phyloP scores from a whole-genome alignment of 1,140 invertebrate genomes.

The Monomorium pharaonis region DNA sequence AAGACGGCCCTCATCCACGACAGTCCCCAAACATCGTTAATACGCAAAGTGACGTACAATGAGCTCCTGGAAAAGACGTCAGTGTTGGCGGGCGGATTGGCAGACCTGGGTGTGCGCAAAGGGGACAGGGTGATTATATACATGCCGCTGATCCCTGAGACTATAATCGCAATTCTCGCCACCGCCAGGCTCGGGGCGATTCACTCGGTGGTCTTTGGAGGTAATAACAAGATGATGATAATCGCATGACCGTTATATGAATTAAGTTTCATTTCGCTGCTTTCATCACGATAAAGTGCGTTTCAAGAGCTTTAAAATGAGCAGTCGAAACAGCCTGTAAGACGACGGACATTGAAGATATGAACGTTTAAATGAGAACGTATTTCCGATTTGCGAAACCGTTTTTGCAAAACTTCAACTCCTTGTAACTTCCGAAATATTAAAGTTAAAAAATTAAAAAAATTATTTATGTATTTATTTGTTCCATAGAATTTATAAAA shows the following conservation, averaged over 20 bases:
- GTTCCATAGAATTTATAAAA: no score
- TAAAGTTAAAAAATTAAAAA: no score
- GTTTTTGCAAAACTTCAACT: no score
- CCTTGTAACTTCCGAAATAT: no score
- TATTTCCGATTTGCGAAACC: no score
- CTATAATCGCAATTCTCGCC: conserved; percentile 94
- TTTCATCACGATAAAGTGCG: no score
- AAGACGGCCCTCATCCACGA: conserved; percentile 95
- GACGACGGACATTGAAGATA: no score
- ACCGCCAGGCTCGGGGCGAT: conserved; percentile 92
- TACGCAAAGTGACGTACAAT: conserved; percentile 91
- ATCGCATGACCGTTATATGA: not conserved
- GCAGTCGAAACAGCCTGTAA: no score
- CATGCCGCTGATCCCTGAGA: conserved; percentile 96
- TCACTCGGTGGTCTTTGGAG: conserved; percentile 95
- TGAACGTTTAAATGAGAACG: no score
- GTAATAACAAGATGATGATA: conserved; percentile 82
- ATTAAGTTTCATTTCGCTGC: not conserved
- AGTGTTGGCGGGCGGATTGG: conserved; percentile 91
- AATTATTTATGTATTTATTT: no score
- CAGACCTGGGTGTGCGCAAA: conserved; percentile 89
- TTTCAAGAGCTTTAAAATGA: no score
- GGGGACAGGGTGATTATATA: conserved; percentile 95
- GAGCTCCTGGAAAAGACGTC: conserved; percentile 93
- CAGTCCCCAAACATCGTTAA: conserved; percentile 92